phyloP scores from a whole-genome alignment of 2,888 invertebrate genomes.

The Orthonychiurus folsomi region DNA sequence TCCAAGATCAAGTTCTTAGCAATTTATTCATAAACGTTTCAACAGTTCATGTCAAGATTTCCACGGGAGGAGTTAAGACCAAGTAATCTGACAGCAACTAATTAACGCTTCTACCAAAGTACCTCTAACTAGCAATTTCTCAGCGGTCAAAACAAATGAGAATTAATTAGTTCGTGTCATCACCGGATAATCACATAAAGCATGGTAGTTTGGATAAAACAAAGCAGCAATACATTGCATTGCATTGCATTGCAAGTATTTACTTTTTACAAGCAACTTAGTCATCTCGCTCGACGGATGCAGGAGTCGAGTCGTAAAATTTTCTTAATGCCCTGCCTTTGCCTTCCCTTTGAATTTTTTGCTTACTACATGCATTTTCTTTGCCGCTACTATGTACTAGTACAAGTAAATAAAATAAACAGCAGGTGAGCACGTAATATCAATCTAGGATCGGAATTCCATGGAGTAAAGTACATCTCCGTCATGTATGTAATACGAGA shows the following conservation, averaged over 20 bases:
- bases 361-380: too few relatives aligned
- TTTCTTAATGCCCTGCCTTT: too few relatives aligned
- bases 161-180: not conserved
- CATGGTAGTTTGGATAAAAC: too few relatives aligned
- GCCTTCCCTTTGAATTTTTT: too few relatives aligned
- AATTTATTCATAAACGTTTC: constrained; percentile 1
- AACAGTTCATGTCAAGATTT: not conserved
- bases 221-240: too few relatives aligned
- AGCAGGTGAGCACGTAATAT: too few relatives aligned
- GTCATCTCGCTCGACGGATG: too few relatives aligned
- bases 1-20: not conserved
- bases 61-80: not conserved
- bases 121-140: not conserved
- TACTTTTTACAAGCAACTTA: not conserved
- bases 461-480: not conserved
- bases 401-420: too few relatives aligned
- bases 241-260: too few relatives aligned
- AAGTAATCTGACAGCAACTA: not conserved
- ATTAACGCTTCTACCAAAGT: not conserved
- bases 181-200: too few relatives aligned
- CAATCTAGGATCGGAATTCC: not conserved
- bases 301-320: too few relatives aligned
- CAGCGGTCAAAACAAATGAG: constrained; percentile 1
- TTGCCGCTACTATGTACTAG: too few relatives aligned
- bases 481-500: not conserved